These are phyloP conservation scores for Chaitophorus viminalis DNA, from an alignment of 2,888 invertebrate species.

Conservation along the genomic window DNA sequence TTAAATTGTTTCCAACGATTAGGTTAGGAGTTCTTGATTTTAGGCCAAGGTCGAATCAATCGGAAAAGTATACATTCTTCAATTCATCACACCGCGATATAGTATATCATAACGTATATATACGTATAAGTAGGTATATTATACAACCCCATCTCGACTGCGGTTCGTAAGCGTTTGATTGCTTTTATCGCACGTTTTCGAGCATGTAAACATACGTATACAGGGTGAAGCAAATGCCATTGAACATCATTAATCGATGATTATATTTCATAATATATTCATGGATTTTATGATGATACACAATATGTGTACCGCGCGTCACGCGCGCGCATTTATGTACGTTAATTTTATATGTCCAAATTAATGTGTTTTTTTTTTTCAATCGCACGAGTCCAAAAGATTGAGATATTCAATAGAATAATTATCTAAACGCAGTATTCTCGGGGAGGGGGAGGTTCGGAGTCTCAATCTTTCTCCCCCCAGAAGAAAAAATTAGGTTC, in stretches of 20 bases:
- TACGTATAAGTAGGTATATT: not conserved
- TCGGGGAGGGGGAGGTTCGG: too few species aligned
- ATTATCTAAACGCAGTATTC: too few species aligned
- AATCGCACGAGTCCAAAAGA: too few species aligned
- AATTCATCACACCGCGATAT: constrained; percentile 3
- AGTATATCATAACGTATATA: too few species aligned
- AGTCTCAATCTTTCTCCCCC: too few species aligned
- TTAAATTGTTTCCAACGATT: constrained; percentile 16
- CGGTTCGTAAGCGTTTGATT: not conserved
- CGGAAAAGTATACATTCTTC: not conserved
- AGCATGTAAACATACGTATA: too few species aligned
- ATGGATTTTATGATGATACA: not conserved
- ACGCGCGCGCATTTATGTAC: not conserved
- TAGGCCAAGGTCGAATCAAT: constrained; percentile 35
- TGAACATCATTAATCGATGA: not conserved
- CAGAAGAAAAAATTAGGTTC: too few species aligned
- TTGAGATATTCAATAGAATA: too few species aligned
- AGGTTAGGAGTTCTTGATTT: constrained; percentile 32
- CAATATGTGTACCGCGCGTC: too few species aligned
- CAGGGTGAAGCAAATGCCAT: not conserved
- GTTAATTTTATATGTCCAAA: too few species aligned
- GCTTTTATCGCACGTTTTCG: not conserved
- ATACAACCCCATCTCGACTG: not conserved
- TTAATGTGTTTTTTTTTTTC: too few species aligned
- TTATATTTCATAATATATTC: not conserved